Percentiles rank a stretch among this genome's conserved stretches.
These are phyloP conservation scores for Intoshia linei DNA, from an alignment of 1,140 invertebrate genomes.

Conservation along the genomic window DNA sequence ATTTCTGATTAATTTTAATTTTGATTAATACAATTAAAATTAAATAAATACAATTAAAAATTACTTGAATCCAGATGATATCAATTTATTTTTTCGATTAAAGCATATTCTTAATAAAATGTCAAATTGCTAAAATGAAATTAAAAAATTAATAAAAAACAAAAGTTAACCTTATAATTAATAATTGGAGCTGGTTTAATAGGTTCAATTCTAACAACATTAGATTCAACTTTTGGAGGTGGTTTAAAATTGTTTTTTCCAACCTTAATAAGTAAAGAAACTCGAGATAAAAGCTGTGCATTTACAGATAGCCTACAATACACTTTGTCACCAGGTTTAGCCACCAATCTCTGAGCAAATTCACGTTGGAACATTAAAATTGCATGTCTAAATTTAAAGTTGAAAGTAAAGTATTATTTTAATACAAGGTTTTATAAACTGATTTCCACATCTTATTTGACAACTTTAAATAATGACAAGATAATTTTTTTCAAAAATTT, in stretches of 20 bases:
- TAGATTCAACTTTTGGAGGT: conserved; percentile 73
- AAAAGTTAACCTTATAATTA: conserved; percentile 37
- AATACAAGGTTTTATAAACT: too few relatives aligned
- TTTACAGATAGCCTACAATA: conserved; percentile 84
- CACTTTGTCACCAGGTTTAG: conserved; percentile 77
- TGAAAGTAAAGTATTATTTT: not conserved
- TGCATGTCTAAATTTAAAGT: conserved; percentile 40
- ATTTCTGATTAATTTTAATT: too few relatives aligned
- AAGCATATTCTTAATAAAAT: conserved; percentile 69
- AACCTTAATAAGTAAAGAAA: conserved; percentile 84
- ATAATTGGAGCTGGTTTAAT: conserved; percentile 73
- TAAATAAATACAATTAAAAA: too few relatives aligned
- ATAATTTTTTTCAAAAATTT: too few relatives aligned
- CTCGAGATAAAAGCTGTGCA: conserved; percentile 63
- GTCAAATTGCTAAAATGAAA: conserved; percentile 47
- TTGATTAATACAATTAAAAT: too few relatives aligned
- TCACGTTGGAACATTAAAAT: conserved; percentile 94
- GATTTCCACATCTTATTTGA: too few relatives aligned
- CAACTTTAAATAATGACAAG: too few relatives aligned
- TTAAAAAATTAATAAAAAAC: not conserved
- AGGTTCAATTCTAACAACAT: conserved; percentile 83
- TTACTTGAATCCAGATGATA: conserved; percentile 42
- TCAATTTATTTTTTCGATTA: conserved; percentile 67
- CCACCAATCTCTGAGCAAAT: conserved; percentile 75
- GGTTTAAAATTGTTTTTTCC: conserved; percentile 92